Conservation (phyloP, 2,888 invertebrate genomes). For the Diplazon laetatorius region DNA sequence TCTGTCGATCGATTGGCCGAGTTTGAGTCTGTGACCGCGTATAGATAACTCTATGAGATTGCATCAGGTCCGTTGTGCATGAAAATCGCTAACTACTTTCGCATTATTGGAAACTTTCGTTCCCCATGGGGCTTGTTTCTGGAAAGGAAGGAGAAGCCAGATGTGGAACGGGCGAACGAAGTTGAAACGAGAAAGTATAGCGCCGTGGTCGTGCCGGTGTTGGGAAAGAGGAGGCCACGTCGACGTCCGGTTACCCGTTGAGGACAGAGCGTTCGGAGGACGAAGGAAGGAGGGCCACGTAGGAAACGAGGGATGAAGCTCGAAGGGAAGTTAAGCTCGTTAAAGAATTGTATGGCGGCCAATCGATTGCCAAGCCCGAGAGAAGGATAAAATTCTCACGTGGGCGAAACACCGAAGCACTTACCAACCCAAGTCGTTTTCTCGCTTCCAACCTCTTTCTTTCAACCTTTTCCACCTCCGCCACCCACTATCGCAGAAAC, state of each 20-base stretch:
- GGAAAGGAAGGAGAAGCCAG: neutral
- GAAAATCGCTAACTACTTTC: slow-evolving; percentile 73
- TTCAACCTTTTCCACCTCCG: slow-evolving; percentile 30
- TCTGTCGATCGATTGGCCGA: too few relatives aligned
- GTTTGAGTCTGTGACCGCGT: too few relatives aligned
- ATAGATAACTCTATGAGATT: slow-evolving; percentile 55
- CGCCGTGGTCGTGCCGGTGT: slow-evolving; percentile 29
- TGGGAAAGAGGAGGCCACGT: slow-evolving; percentile 37
- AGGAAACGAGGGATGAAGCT: slow-evolving; percentile 60
- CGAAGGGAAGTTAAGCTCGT: slow-evolving; percentile 73
- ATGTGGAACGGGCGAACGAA: slow-evolving; percentile 33
- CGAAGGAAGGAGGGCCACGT: slow-evolving; percentile 1
- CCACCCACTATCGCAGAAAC: slow-evolving; percentile 32
- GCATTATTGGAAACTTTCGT: slow-evolving; percentile 73
- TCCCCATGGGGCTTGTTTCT: slow-evolving; percentile 52
- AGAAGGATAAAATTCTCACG: slow-evolving; percentile 70
- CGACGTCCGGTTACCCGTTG: slow-evolving; percentile 38
- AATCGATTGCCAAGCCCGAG: slow-evolving; percentile 69
- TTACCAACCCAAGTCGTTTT: slow-evolving; percentile 60
- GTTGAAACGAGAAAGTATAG: slow-evolving; percentile 55
- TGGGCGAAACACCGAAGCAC: slow-evolving; percentile 67
- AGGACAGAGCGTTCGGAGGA: slow-evolving; percentile 40
- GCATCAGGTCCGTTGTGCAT: slow-evolving; percentile 38
- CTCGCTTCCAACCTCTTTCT: slow-evolving; percentile 32
- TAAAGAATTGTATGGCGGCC: slow-evolving; percentile 71